Conservation (phyloP, 2,113 vertebrate genomes). For the Manacus vitellinus region DNA sequence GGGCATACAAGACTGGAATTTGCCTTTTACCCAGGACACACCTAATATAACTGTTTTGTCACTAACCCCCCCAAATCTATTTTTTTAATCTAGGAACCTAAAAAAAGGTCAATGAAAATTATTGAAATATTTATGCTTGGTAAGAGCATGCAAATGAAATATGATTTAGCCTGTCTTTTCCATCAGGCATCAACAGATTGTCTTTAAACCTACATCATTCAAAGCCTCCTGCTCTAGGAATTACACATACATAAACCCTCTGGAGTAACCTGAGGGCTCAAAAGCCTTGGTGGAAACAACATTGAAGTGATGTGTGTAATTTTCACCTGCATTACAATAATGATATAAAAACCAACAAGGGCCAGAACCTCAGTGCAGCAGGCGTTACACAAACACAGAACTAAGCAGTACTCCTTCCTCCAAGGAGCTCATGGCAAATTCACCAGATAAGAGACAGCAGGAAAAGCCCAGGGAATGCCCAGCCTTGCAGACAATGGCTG, state of each 20-base stretch:
- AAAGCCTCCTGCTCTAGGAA: not conserved
- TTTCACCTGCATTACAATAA: not conserved
- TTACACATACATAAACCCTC: not conserved
- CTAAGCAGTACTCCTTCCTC: not conserved
- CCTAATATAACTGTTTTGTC: not conserved
- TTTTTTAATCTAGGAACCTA: not conserved
- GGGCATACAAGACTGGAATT: not conserved
- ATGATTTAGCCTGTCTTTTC: not conserved
- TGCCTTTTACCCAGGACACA: not conserved
- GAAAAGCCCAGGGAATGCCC: not conserved
- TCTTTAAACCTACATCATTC: not conserved
- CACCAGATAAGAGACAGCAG: not conserved
- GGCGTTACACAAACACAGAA: not conserved
- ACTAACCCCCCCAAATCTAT: fast-evolving
- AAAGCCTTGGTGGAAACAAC: not conserved
- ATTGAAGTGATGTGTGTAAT: not conserved
- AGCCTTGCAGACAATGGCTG: not conserved
- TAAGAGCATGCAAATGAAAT: not conserved
- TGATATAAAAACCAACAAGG: not conserved
- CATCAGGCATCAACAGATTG: not conserved
- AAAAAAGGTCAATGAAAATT: not conserved
- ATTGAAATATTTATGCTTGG: not conserved
- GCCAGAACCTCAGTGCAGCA: not conserved
- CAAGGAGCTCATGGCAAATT: not conserved
- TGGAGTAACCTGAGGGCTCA: not conserved